phyloP scores from a whole-genome alignment of 2,797 vertebrate species.

The Rousettus madagascariensis region DNA sequence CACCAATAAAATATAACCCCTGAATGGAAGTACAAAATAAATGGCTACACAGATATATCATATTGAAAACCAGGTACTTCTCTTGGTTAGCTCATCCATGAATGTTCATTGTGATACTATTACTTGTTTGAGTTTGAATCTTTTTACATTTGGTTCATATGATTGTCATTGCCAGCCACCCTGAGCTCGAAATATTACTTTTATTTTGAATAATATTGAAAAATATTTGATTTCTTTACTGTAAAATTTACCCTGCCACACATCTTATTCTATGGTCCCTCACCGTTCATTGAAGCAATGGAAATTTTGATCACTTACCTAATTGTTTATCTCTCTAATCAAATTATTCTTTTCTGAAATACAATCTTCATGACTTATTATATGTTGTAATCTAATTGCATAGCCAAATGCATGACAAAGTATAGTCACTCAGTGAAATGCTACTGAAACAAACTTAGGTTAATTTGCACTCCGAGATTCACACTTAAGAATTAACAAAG shows the following conservation, averaged over 20 bases:
- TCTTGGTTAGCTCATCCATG: not conserved
- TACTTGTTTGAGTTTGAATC: not conserved
- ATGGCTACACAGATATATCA: not conserved
- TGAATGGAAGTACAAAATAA: not conserved
- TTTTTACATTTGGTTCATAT: not conserved
- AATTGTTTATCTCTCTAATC: not conserved
- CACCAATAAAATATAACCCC: not conserved
- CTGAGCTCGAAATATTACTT: not conserved
- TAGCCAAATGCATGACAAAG: not conserved
- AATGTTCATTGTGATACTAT: not conserved
- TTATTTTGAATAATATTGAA: not conserved
- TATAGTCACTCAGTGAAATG: not conserved
- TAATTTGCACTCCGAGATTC: not conserved
- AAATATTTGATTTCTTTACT: not conserved
- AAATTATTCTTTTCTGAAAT: not conserved
- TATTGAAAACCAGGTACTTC: not conserved
- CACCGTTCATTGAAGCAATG: not conserved
- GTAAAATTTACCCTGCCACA: not conserved
- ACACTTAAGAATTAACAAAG: not conserved
- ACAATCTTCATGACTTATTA: not conserved
- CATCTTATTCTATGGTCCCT: not conserved
- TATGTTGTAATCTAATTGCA: not conserved
- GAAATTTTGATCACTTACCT: not conserved
- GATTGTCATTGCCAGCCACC: not conserved
- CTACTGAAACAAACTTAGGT: not conserved